Evolutionary conservation across 1,140 invertebrate species (phyloP), one percentile per base, ranked within the genome.

Genomic region (Euglossa dilemma): DNA sequence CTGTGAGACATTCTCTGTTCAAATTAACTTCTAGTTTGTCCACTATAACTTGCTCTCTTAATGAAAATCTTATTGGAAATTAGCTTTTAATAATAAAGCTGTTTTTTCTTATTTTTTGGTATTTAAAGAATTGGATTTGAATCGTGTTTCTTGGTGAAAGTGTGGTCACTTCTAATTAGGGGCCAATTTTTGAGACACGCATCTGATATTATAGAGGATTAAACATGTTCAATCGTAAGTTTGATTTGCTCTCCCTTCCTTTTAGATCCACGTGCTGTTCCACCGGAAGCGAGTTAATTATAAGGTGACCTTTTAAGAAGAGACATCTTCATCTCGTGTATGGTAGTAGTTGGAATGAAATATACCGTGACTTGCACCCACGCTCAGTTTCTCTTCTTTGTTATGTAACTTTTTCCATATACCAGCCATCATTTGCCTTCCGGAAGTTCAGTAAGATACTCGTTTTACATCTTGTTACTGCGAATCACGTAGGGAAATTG

Each of bases 241-340:
- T 47, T n/a, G 23, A n/a, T 47, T 67, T 67, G 23, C 50, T 12
- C 16, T 12, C 9, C 6, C 57, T 25, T 25, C n/a, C 9, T 23
- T 28, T 23, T 8, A 1, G 5, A 67, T 67, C 0, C n/a, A 8
- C 43, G 14, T 3, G 66, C 12, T 25, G 14, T 16, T 45, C 36
- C 11, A 6, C 20, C 36, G 63, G 0, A 23, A 1, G 5, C 45
- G 3, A 56, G 52, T 67, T 59, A 56, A 70, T 79, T 71, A 79
- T n/a, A n/a, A 59, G 0, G 18, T 52, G 67, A 79, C 67, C 77
- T 79, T 79, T 72, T 1, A 69, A 50, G 3, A 28, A 36, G 36
- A 18, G 52, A 20, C 43, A 20, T n/a, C 4, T 45, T 36, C 0
- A 3, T 23, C 2, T 18, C 36, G 3, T 7, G 25, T 25, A 69